A percentile compares a stretch with the other conserved stretches of the same genome.
Evolutionary conservation across 2,113 vertebrate species (phyloP).

Genomic region (Corythornis madagascariensis): DNA sequence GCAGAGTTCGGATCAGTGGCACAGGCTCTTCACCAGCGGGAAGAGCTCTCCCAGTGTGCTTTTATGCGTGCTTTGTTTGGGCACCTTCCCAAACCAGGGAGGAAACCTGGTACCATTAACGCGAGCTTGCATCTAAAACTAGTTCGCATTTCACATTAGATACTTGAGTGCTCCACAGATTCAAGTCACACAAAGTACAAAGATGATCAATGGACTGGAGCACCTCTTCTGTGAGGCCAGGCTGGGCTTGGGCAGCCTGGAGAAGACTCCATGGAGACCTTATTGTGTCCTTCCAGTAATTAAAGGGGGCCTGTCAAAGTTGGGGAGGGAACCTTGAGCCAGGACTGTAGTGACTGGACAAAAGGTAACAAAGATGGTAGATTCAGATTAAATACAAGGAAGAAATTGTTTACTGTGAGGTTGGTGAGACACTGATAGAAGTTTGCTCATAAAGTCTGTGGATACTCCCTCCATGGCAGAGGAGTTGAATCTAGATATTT

Average conservation of each 20-base stretch:
- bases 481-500: background rate
- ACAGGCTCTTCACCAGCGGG: background rate
- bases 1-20: background rate
- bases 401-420: background rate
- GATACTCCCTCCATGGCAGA: background rate
- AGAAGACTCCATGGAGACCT: background rate
- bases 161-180: accelerated
- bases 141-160: accelerated
- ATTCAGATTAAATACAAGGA: background rate
- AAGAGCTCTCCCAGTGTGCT: background rate
- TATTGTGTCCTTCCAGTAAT: background rate
- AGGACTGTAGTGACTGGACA: too few species aligned
- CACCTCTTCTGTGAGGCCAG: background rate
- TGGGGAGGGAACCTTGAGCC: background rate
- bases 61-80: accelerated
- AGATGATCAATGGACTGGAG: background rate
- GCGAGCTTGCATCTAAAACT: accelerated
- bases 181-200: accelerated
- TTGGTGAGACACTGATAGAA: background rate
- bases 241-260: background rate
- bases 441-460: background rate
- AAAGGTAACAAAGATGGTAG: background rate
- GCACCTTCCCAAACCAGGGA: accelerated
- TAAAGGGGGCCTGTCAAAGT: background rate
- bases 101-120: accelerated